These are phyloP conservation scores for Hippoglossus stenolepis DNA, from an alignment of 2,113 vertebrate genomes.

Conservation along the genomic window DNA sequence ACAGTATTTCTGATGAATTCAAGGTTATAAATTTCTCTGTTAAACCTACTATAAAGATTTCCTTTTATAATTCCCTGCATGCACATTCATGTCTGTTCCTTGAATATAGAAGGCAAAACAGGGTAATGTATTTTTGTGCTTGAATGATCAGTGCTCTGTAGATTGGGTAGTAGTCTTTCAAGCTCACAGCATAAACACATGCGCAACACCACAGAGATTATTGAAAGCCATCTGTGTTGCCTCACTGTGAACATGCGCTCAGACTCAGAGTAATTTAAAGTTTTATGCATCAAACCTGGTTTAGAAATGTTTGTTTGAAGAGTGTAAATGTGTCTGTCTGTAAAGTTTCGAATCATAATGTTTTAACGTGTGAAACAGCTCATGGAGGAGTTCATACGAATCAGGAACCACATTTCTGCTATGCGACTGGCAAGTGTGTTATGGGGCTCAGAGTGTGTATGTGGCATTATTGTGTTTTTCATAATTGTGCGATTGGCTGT, in stretches of 20 bases:
- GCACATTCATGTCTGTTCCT: neutral
- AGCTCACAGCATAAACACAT: neutral
- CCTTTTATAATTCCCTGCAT: neutral
- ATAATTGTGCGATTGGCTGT: neutral
- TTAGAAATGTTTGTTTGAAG: neutral
- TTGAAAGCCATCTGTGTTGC: neutral
- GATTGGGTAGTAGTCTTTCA: neutral
- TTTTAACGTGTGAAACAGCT: too few relatives aligned
- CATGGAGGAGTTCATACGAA: neutral
- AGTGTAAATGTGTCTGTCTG: too few relatives aligned
- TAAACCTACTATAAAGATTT: too few relatives aligned
- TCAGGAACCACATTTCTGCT: neutral
- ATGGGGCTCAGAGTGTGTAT: too few relatives aligned
- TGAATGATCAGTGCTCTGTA: neutral
- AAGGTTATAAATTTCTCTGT: too few relatives aligned
- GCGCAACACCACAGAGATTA: slow-evolving; percentile 3
- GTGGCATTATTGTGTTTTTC: neutral
- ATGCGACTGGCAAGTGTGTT: neutral
- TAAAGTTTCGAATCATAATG: too few relatives aligned
- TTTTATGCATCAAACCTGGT: neutral
- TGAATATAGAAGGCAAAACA: too few relatives aligned
- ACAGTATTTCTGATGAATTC: neutral
- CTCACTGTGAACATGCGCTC: neutral
- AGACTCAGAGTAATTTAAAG: neutral
- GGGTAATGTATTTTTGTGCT: neutral